Conservation (phyloP, 2,797 vertebrate genomes). For the Anabas testudineus region DNA sequence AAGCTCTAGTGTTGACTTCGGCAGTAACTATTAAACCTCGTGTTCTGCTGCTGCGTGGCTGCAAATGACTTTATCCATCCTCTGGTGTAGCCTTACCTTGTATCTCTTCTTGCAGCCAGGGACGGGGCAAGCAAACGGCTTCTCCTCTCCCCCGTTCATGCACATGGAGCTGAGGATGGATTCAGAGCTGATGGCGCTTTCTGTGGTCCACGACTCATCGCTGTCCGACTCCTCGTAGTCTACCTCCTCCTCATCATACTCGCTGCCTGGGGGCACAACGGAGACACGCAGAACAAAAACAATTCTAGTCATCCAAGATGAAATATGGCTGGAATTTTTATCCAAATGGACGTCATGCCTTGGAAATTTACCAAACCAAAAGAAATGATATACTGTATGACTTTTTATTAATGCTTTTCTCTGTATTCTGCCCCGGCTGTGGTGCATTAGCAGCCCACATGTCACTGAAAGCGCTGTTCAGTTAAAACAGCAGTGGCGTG, state of each 20-base stretch:
- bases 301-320: conserved; percentile 45
- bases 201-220: conserved; percentile 97
- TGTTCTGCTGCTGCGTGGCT: background rate
- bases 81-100: conserved; percentile 73
- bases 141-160: conserved; percentile 97
- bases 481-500: conserved; percentile 47
- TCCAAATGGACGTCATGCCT: conserved; percentile 19
- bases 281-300: conserved; percentile 52
- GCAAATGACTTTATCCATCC: background rate
- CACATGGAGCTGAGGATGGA: conserved; percentile 98
- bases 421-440: conserved; percentile 26
- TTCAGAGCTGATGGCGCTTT: conserved; percentile 98
- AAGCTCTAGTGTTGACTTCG: conserved; percentile 55
- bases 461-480: conserved; percentile 33
- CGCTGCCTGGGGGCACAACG: conserved; percentile 87
- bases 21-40: conserved; percentile 8
- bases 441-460: conserved; percentile 32
- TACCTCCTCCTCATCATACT: conserved; percentile 97
- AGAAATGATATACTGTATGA: conserved; percentile 19
- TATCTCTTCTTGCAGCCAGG: conserved; percentile 99
- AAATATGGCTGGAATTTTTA: conserved; percentile 18
- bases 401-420: conserved; percentile 48
- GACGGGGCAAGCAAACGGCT: conserved; percentile 96
- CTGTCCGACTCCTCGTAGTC: conserved; percentile 98
- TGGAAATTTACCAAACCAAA: conserved; percentile 40